Percentiles rank a stretch among this genome's conserved stretches.
Conservation (phyloP, 1,140 invertebrate species). For the Bombus consobrinus region DNA sequence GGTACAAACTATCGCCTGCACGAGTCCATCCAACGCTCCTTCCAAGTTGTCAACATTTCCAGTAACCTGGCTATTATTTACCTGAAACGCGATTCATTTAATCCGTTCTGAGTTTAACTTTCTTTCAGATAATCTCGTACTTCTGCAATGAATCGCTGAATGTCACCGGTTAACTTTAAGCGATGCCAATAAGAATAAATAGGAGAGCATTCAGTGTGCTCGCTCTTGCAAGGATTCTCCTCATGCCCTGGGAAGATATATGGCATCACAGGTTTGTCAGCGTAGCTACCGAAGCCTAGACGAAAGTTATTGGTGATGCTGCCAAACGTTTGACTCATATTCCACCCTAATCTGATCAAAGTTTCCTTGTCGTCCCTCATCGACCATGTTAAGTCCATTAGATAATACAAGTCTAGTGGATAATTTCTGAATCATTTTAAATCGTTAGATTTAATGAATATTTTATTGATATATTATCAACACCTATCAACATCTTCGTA, state of each 20-base stretch:
- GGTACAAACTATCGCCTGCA: conserved; percentile 81
- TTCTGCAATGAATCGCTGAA: conserved; percentile 73
- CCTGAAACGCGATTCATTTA: conserved; percentile 37
- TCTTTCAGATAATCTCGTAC: conserved; percentile 26
- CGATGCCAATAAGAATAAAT: conserved; percentile 83
- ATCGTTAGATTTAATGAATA: neutral
- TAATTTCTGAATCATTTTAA: conserved; percentile 85
- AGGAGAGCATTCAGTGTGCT: conserved; percentile 73
- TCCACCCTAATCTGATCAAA: conserved; percentile 88
- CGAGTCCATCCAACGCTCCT: conserved; percentile 85
- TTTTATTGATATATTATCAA: too few relatives aligned
- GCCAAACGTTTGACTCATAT: conserved; percentile 85
- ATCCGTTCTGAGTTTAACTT: neutral
- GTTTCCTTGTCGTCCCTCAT: conserved; percentile 95
- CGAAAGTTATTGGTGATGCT: conserved; percentile 92
- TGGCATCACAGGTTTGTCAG: conserved; percentile 89
- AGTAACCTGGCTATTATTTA: conserved; percentile 77
- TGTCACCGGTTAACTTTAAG: conserved; percentile 77
- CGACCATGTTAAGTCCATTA: conserved; percentile 95
- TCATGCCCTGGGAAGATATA: conserved; percentile 79
- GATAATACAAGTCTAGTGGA: conserved; percentile 95
- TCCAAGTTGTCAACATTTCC: conserved; percentile 85
- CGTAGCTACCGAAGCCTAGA: conserved; percentile 90
- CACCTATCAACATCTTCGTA: neutral
- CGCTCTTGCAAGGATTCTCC: conserved; percentile 69